phyloP scores from a whole-genome alignment of 1,140 invertebrate genomes.

The Scylla paramamosain region DNA sequence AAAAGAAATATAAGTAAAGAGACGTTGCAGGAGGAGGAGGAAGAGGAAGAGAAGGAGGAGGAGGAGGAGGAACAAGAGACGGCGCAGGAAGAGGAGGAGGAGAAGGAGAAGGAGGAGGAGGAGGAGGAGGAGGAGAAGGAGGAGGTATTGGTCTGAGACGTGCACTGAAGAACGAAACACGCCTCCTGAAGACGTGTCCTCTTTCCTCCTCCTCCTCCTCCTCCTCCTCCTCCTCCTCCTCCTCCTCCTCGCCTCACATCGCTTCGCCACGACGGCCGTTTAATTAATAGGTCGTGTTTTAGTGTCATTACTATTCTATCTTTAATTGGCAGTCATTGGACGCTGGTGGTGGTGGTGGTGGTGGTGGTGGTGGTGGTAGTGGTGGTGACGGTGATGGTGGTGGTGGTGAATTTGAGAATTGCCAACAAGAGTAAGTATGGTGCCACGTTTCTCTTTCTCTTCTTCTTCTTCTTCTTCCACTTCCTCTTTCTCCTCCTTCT shows the following conservation, averaged over 20 bases:
- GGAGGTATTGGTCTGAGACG: too few relatives aligned
- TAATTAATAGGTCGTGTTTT: constrained; percentile 44
- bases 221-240: neutral
- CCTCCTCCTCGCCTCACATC: neutral
- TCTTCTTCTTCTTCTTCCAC: neutral
- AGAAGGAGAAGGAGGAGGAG: neutral
- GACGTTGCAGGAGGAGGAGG: neutral
- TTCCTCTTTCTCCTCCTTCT: neutral
- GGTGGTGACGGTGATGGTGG: neutral
- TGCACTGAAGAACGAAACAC: too few relatives aligned
- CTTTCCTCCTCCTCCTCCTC: too few relatives aligned
- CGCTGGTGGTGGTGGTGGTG: neutral
- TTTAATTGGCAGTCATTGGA: constrained; percentile 35
- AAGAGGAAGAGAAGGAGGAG: neutral
- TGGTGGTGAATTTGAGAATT: neutral
- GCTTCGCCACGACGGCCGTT: neutral
- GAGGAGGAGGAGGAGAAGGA: too few relatives aligned
- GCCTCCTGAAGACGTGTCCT: too few relatives aligned
- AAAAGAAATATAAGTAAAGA: neutral
- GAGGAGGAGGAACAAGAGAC: neutral
- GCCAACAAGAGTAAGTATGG: neutral
- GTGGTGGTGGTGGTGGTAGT: neutral
- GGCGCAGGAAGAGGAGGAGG: too few relatives aligned
- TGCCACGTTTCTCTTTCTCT: neutral
- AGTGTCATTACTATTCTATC: constrained; percentile 18